Conservation (phyloP, 2,797 vertebrate genomes). For the Spizella passerina region DNA sequence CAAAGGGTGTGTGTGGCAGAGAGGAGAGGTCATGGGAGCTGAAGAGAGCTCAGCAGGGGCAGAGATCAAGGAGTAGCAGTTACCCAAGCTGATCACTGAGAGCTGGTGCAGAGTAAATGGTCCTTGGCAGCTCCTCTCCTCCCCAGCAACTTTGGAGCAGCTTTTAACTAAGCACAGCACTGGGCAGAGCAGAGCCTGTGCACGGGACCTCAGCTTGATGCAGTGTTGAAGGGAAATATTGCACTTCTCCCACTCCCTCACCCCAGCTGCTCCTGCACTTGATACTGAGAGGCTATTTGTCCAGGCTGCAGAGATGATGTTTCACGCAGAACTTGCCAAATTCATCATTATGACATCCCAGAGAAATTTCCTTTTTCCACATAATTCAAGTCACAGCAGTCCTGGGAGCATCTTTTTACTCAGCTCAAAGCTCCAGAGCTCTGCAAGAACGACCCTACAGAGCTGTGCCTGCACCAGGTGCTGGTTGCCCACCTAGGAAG, state of each 20-base stretch:
- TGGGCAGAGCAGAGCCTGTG: neutral
- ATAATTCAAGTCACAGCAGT: neutral
- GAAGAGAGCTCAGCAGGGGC: neutral
- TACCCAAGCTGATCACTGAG: rapidly evolving
- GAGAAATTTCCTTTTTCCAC: neutral
- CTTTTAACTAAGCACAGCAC: neutral
- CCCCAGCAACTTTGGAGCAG: neutral
- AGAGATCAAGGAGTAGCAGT: neutral
- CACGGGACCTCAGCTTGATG: neutral
- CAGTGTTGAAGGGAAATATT: neutral
- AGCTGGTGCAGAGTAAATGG: rapidly evolving
- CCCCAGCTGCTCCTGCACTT: neutral
- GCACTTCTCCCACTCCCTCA: neutral
- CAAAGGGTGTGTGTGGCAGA: neutral
- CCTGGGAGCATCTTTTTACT: neutral
- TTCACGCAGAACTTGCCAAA: neutral
- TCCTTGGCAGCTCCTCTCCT: neutral
- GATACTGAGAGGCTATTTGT: neutral
- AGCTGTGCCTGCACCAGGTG: rapidly evolving
- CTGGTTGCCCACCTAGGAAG: neutral
- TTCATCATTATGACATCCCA: neutral
- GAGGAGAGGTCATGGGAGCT: neutral
- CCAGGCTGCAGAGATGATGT: neutral
- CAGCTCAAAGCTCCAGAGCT: neutral
- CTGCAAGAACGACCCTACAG: neutral